A percentile compares a stretch with the other conserved stretches of the same genome.
phyloP scores from a whole-genome alignment of 2,113 vertebrate species.

The Orthochromis indermauri region DNA sequence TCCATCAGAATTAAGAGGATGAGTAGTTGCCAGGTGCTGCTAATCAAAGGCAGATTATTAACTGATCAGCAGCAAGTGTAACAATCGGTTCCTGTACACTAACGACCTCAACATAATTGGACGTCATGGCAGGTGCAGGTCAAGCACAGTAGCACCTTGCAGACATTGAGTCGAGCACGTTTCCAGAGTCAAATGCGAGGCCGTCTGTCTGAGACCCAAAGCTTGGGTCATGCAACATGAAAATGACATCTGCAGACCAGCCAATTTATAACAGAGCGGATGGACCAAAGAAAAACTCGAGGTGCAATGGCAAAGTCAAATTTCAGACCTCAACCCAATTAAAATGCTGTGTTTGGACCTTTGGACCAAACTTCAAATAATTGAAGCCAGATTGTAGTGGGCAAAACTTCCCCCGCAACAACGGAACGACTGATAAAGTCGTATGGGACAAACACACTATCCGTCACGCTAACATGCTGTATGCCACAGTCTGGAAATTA shows the following conservation, averaged over 20 bases:
- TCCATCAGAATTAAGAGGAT: background rate
- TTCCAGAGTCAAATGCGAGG: background rate
- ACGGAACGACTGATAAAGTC: background rate
- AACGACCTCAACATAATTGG: background rate
- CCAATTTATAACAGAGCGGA: background rate
- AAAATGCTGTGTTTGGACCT: background rate
- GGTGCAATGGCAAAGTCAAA: background rate
- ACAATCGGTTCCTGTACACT: background rate
- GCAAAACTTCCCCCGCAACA: background rate
- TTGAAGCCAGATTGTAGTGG: background rate
- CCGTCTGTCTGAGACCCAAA: background rate
- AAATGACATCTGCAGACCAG: background rate
- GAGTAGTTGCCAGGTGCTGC: background rate
- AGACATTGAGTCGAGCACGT: background rate
- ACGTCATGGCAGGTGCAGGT: background rate
- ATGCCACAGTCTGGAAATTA: accelerated
- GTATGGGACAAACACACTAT: accelerated
- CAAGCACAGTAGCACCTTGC: background rate
- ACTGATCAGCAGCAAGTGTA: background rate
- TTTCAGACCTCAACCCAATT: background rate
- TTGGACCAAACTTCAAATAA: background rate
- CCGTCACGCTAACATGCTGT: background rate
- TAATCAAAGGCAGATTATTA: background rate
- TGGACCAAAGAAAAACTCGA: background rate
- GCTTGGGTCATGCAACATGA: background rate